phyloP scores from a whole-genome alignment of 2,797 vertebrate species.

The Gobionotothen gibberifrons region DNA sequence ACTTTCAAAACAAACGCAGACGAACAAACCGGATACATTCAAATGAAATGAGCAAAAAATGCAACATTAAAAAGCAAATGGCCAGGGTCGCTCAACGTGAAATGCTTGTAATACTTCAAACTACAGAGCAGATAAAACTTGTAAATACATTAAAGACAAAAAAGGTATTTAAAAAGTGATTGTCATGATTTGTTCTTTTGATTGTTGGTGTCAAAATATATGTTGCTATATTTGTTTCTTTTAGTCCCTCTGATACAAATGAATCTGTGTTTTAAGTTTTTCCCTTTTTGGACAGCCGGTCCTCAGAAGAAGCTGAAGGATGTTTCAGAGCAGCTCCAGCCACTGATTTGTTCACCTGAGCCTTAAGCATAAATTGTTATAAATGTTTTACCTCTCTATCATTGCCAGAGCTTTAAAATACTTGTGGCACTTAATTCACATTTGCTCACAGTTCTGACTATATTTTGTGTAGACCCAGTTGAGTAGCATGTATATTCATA shows the following conservation, averaged over 20 bases:
- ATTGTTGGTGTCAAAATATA: not conserved
- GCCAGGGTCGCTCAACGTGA: slow-evolving; percentile 82
- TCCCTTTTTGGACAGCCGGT: not conserved
- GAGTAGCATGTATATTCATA: not conserved
- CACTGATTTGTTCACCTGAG: slow-evolving; percentile 10
- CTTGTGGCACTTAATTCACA: not conserved
- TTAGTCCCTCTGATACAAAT: not conserved
- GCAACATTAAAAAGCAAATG: slow-evolving; percentile 77
- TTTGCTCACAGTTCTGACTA: not conserved
- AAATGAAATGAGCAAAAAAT: slow-evolving; percentile 74
- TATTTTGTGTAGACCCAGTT: not conserved
- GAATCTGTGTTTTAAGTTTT: not conserved
- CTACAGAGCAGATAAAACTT: slow-evolving; percentile 94
- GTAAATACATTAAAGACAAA: slow-evolving; percentile 95
- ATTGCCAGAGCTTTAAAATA: not conserved
- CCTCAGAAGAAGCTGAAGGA: too few species aligned
- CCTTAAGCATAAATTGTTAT: not conserved
- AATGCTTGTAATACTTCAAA: slow-evolving; percentile 92
- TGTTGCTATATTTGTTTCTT: not conserved
- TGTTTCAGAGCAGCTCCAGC: not conserved
- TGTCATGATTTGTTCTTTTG: slow-evolving; percentile 62
- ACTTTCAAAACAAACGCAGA: slow-evolving; percentile 65
- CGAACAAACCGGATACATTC: slow-evolving; percentile 70
- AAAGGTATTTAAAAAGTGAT: slow-evolving; percentile 81
- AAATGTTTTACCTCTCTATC: not conserved